Percentiles rank a stretch among this genome's conserved stretches.
Evolutionary conservation across 2,888 invertebrate genomes (phyloP).

Genomic region (Cremastobaeus sp.): DNA sequence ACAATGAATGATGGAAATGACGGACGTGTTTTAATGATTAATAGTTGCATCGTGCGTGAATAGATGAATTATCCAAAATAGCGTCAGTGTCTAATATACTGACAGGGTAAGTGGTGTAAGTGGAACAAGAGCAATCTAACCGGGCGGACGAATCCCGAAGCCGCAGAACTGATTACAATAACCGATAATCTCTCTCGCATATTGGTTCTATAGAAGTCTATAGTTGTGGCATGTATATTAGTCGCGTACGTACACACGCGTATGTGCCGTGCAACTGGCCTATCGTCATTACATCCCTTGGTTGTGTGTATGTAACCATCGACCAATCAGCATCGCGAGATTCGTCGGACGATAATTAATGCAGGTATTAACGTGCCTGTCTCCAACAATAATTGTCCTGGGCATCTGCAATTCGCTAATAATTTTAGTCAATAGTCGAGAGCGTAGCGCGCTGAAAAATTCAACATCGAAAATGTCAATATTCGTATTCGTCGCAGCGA

Average conservation of each 20-base stretch:
- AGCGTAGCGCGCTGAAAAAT: slow-evolving; percentile 29
- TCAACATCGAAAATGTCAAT: slow-evolving; percentile 45
- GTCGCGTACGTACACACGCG: slow-evolving; percentile 29
- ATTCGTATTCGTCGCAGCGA: slow-evolving; percentile 29
- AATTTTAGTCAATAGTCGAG: slow-evolving; percentile 52
- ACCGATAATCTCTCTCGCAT: slow-evolving; percentile 58
- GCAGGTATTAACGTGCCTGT: slow-evolving; percentile 56
- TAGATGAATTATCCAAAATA: slow-evolving; percentile 35
- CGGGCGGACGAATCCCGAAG: slow-evolving; percentile 54
- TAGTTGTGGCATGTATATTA: slow-evolving; percentile 58
- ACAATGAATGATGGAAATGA: slow-evolving; percentile 17
- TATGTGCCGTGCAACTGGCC: slow-evolving; percentile 2
- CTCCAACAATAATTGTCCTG: slow-evolving; percentile 49
- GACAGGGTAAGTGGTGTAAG: slow-evolving; percentile 51
- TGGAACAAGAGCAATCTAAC: slow-evolving; percentile 54
- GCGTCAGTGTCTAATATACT: slow-evolving; percentile 42
- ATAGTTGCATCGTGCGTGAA: slow-evolving; percentile 11
- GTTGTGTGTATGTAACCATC: slow-evolving; percentile 30
- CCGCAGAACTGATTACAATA: slow-evolving; percentile 61
- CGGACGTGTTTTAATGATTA: slow-evolving; percentile 33
- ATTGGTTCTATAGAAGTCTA: slow-evolving; percentile 52
- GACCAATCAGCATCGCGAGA: slow-evolving; percentile 57
- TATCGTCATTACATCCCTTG: slow-evolving; percentile 41
- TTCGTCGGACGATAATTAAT: slow-evolving; percentile 58
- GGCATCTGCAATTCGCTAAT: slow-evolving; percentile 51